Conservation (phyloP, 2,888 invertebrate species). For the Drosophila monieri region DNA sequence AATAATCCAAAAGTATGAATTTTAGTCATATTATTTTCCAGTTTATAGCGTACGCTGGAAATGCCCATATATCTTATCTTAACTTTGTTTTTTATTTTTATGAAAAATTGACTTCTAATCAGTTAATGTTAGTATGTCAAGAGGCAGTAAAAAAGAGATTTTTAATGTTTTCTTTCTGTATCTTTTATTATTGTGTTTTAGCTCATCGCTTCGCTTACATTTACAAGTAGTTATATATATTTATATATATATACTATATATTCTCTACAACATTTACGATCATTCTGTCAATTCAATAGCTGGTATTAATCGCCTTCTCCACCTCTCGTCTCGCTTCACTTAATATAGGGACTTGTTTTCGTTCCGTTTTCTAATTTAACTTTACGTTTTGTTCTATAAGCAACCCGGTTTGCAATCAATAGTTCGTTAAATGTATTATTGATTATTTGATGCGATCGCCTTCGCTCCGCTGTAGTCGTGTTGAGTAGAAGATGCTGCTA, state of each 20-base stretch:
- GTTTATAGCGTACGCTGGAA: too few species aligned
- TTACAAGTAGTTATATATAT: constrained; percentile 72
- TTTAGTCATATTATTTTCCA: too few species aligned
- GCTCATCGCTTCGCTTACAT: constrained; percentile 67
- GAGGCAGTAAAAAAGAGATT: background rate
- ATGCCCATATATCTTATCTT: too few species aligned
- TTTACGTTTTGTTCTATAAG: constrained; percentile 61
- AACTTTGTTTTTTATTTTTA: too few species aligned
- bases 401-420: constrained; percentile 56
- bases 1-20: too few species aligned
- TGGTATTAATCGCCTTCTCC: constrained; percentile 52
- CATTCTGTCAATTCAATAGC: constrained; percentile 52
- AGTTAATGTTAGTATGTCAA: too few species aligned
- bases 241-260: constrained; percentile 74
- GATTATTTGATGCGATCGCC: constrained; percentile 47
- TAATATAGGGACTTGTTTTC: constrained; percentile 68
- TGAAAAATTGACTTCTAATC: background rate
- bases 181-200: constrained; percentile 63
- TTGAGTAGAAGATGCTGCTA: constrained; percentile 77
- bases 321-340: constrained; percentile 47
- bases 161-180: constrained; percentile 41
- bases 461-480: constrained; percentile 65
- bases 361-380: constrained; percentile 59
- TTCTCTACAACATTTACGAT: constrained; percentile 76
- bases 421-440: constrained; percentile 47